Evolutionary conservation across 2,797 vertebrate genomes (phyloP), one percentile per base, ranked within the genome.

Genomic region (Scyliorhinus canicula): DNA sequence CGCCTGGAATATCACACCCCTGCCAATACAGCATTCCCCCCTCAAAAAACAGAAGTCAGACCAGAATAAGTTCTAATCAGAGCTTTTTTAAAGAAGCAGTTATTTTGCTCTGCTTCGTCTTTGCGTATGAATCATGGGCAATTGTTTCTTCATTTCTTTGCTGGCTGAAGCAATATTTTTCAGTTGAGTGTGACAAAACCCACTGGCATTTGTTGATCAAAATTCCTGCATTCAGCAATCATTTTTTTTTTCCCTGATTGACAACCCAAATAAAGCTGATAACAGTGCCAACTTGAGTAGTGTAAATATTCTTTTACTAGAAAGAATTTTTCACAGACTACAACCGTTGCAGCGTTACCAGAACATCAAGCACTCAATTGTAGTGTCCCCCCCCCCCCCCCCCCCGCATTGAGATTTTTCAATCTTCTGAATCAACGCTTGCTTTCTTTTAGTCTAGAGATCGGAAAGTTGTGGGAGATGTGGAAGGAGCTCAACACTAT

Each of bases 391-490:
- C n/a, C 16, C 16, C 11, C n/a, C 14, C 9, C n/a, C 31, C n/a
- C 28, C 11, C n/a, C 16, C 16, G 35, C n/a, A 40, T 40, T 3
- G 11, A 77, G 74, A 77, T 16, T 40, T 77, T 19, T 3, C 7
- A 82, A 31, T 55, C 28, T 57, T 88, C 26, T 63, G n/a, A 63
- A 63, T 91, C 19, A 21, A 63, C 12, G 35, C 14, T 35, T 93
- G 44, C 52, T 69, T 93, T 50, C 65, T 93, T 71, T 71, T 52
- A 93, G 93, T 93, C 93, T 35, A 50, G 93, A 93, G 93, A 93
- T 71, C 63, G 93, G 47, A 93, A 93, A 69, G 40, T 93, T 47
- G 65, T 71, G 26, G 93, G 93, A 50, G 93, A 93, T 52, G 40
- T 52, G 14, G 93, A 93, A 93, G 93, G 67, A n/a, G 93, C 93